phyloP scores from a whole-genome alignment of 2,113 vertebrate genomes.

The Pangasianodon hypophthalmus region DNA sequence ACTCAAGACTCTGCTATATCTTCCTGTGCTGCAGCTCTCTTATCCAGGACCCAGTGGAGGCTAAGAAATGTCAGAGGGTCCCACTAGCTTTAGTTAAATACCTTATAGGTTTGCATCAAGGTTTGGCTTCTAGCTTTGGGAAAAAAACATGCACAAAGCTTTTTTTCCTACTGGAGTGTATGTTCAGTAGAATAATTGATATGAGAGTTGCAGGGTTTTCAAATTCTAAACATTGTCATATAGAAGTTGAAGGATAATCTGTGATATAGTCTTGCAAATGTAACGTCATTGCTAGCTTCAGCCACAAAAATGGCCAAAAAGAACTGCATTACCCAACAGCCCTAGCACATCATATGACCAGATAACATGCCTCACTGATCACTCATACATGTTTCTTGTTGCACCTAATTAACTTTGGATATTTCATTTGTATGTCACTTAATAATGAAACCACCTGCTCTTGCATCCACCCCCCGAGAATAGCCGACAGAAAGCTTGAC shows the following conservation, averaged over 20 bases:
- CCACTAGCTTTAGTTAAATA: slow-evolving; percentile 52
- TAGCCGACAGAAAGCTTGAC: neutral
- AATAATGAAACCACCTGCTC: neutral
- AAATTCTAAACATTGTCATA: neutral
- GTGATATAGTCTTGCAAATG: neutral
- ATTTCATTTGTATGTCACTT: neutral
- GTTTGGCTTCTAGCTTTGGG: neutral
- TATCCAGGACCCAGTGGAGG: slow-evolving; percentile 40
- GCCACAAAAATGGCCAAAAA: neutral
- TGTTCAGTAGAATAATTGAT: neutral
- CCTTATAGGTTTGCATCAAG: neutral
- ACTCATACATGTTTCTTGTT: neutral
- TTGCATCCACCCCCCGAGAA: neutral
- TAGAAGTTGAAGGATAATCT: neutral
- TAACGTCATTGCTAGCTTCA: neutral
- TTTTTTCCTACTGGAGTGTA: neutral
- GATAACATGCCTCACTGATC: neutral
- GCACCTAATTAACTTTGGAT: neutral
- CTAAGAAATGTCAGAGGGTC: slow-evolving; percentile 56
- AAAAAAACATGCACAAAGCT: slow-evolving; percentile 22
- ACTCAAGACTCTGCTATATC: neutral
- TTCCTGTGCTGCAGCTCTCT: neutral
- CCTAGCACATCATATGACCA: neutral
- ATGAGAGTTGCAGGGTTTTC: neutral
- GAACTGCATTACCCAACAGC: neutral